phyloP scores from a whole-genome alignment of 1,140 invertebrate genomes.

The Macrotrachela quadricornifera region DNA sequence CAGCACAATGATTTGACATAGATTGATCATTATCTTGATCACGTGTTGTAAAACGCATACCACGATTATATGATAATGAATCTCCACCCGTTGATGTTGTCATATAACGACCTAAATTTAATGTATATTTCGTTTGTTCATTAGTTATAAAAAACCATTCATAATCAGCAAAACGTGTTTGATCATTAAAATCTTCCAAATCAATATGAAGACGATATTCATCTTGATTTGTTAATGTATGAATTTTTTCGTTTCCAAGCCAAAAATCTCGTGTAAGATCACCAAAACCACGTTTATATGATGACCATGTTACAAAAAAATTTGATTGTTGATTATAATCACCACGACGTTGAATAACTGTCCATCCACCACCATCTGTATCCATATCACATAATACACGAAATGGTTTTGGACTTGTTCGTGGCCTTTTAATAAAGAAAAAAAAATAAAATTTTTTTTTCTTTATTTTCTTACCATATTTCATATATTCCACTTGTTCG shows the following conservation, averaged over 20 bases:
- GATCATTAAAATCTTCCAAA: constrained; percentile 39
- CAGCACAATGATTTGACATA: constrained; percentile 45
- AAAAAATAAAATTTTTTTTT: too few species aligned
- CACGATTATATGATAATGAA: constrained; percentile 30
- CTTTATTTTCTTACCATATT: too few species aligned
- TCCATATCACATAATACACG: too few species aligned
- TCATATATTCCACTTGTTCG: too few species aligned
- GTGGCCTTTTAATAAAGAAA: too few species aligned
- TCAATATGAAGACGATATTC: constrained; percentile 37
- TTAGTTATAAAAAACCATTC: constrained; percentile 44
- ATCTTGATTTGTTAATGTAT: constrained; percentile 23
- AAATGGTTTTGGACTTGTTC: too few species aligned
- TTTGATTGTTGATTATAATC: constrained; percentile 44
- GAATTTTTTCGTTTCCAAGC: constrained; percentile 33
- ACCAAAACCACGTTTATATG: constrained; percentile 83
- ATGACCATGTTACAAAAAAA: constrained; percentile 77
- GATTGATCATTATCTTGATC: constrained; percentile 50
- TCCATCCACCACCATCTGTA: constrained; percentile 40
- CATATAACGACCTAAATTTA: constrained; percentile 40
- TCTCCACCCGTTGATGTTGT: constrained; percentile 36
- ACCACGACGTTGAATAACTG: constrained; percentile 53
- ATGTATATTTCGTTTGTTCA: constrained; percentile 42
- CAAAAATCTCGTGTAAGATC: constrained; percentile 40
- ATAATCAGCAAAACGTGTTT: constrained; percentile 39
- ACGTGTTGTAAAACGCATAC: constrained; percentile 43